Evolutionary conservation across 92 coral and sea anemone genomes (phyloP).

Genomic region (Zoanthus sansibaricus): DNA sequence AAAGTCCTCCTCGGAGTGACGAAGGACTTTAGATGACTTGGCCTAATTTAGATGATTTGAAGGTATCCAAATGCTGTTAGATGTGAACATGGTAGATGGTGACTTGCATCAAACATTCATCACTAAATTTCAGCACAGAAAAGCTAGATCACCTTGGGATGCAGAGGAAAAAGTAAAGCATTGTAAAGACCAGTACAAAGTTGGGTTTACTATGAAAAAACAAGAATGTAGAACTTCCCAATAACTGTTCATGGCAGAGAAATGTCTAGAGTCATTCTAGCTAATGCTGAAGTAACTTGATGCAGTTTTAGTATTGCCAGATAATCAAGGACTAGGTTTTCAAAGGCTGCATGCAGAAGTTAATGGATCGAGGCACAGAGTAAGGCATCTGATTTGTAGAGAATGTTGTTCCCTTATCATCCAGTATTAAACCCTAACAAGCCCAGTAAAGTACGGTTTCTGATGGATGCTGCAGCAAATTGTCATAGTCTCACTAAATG

Average conservation of each 20-base stretch:
- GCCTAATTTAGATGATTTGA: not conserved
- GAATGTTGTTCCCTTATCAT: constrained; percentile 56
- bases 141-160: not conserved
- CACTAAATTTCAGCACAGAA: not conserved
- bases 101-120: not conserved
- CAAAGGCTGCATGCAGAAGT: too few relatives aligned
- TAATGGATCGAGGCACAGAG: too few relatives aligned
- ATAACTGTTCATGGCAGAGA: not conserved
- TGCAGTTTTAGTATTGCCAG: too few relatives aligned
- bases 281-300: too few relatives aligned
- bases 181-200: not conserved
- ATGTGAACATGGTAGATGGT: not conserved
- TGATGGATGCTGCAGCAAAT: constrained; percentile 68
- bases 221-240: not conserved
- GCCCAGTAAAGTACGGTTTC: constrained; percentile 55
- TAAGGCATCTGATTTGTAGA: not conserved
- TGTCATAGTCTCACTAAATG: constrained; percentile 49
- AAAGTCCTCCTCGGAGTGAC: too few relatives aligned
- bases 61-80: not conserved
- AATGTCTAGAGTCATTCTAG: not conserved
- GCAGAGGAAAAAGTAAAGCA: not conserved
- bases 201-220: not conserved
- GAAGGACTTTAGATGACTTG: too few relatives aligned
- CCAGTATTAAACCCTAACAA: constrained; percentile 60
- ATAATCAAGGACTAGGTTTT: too few relatives aligned